Conservation (phyloP, 2,113 vertebrate genomes). For the Entomyzon cyanotis region DNA sequence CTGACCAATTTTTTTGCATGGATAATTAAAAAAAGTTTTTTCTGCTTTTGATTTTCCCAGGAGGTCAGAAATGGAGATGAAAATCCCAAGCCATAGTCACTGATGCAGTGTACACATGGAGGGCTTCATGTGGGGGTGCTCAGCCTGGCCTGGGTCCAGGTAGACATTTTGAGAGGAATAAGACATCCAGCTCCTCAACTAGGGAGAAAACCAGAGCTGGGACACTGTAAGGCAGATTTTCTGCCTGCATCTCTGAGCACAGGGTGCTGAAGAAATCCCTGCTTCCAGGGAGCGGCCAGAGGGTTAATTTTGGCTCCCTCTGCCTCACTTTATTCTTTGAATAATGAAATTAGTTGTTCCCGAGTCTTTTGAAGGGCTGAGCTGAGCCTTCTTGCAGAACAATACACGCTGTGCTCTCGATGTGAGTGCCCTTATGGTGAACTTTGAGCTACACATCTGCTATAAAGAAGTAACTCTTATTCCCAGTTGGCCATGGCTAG, state of each 20-base stretch:
- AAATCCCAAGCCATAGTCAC: background rate
- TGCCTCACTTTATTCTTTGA: constrained; percentile 1
- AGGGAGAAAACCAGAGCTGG: background rate
- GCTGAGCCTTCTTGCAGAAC: constrained; percentile 50
- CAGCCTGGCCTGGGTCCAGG: background rate
- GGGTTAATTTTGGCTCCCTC: constrained; percentile 36
- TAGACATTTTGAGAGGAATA: background rate
- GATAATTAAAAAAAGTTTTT: background rate
- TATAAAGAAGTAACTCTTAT: constrained; percentile 72
- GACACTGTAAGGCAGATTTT: background rate
- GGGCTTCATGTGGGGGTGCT: background rate
- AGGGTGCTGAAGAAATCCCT: background rate
- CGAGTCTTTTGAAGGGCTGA: constrained; percentile 50
- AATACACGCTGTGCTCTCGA: constrained; percentile 57
- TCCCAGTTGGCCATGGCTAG: constrained; percentile 65
- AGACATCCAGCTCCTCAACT: background rate
- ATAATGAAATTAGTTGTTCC: constrained; percentile 68
- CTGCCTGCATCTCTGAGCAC: background rate
- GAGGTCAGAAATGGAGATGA: background rate
- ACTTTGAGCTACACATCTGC: constrained; percentile 81
- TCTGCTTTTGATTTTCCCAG: background rate
- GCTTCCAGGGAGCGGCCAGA: background rate
- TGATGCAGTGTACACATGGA: background rate
- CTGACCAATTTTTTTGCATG: background rate
- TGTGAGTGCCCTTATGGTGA: constrained; percentile 72